Evolutionary conservation across 2,113 vertebrate species (phyloP).

Genomic region (Cebus imitator): DNA sequence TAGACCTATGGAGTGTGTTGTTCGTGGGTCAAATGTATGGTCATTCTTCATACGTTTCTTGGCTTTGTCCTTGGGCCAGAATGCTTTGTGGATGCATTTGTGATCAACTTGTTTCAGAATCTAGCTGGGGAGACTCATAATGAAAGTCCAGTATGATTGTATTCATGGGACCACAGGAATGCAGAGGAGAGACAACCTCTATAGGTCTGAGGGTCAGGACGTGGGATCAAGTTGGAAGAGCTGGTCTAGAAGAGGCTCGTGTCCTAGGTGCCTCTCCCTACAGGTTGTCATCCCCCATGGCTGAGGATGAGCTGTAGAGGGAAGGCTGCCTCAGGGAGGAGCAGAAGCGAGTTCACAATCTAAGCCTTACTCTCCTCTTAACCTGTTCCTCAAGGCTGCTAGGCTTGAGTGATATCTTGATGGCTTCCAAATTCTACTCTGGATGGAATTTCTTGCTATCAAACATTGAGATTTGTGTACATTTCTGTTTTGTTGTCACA

Average conservation of each 20-base stretch:
- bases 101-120: background rate
- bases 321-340: background rate
- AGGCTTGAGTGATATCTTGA: background rate
- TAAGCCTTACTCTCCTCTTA: background rate
- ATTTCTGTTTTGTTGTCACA: slow-evolving; percentile 28
- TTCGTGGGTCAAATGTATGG: background rate
- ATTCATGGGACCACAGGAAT: too few relatives aligned
- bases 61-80: background rate
- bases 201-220: too few relatives aligned
- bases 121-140: background rate
- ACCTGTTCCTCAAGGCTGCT: background rate
- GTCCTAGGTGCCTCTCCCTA: background rate
- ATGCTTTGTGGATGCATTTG: background rate
- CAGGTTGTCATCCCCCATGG: accelerated
- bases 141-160: background rate
- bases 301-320: background rate
- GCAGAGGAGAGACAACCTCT: background rate
- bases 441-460: background rate
- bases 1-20: background rate
- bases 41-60: background rate
- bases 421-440: background rate
- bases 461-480: background rate
- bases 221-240: background rate
- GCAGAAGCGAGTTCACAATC: background rate
- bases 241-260: background rate